Base-by-base conservation (phyloP, 2,797 vertebrate genomes). In the Acrossocheilus wenchowensis region DNA sequence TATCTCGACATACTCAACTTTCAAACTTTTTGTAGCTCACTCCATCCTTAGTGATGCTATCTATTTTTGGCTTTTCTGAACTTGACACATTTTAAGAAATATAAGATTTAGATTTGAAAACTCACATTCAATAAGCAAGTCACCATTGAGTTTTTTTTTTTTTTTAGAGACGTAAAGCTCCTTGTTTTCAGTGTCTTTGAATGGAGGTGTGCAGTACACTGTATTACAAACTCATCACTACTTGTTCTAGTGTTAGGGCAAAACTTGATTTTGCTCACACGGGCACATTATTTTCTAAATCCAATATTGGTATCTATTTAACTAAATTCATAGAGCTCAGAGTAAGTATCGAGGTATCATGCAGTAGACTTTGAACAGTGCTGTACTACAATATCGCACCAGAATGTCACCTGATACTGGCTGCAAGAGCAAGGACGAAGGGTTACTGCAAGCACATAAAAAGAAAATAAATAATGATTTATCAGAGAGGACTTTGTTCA, bases 401-500 rank as follows among this genome's bases (percentile, higher is more conserved):
- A 75, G 30, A 69, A 57, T 43, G 74, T 69, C 74, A 52, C 57
- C 73, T 69, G 74, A 54, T 69, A 54, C 62, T 41, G 45, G 62
- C 36, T 69, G 36, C 57, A 68, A 50, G 62, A 48, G 26, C 79
- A 81, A 48, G 79, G 45, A 52, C 57, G 7, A 77, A 62, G 23
- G 82, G 60, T 84, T 74, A 83, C n/a, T 73, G 68, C 71, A 5
- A 11, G 11, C 14, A 23, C 26, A 48, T 45, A 8, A 17, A 83
- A 83, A 36, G 82, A 62, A 39, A 73, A 73, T 57, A 82, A 72
- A 82, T 82, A 45, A 82, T 30, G 60, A 62, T 79, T 43, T 41
- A 43, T 73, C 45, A 57, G 36, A 9, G 30, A 23, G 30, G 60
- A 83, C 82, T 79, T 62, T 79, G 54, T 79, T 43, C 54, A 62